Evolutionary conservation across 2,888 invertebrate genomes (phyloP).

Genomic region (Stenichneumon culpator): DNA sequence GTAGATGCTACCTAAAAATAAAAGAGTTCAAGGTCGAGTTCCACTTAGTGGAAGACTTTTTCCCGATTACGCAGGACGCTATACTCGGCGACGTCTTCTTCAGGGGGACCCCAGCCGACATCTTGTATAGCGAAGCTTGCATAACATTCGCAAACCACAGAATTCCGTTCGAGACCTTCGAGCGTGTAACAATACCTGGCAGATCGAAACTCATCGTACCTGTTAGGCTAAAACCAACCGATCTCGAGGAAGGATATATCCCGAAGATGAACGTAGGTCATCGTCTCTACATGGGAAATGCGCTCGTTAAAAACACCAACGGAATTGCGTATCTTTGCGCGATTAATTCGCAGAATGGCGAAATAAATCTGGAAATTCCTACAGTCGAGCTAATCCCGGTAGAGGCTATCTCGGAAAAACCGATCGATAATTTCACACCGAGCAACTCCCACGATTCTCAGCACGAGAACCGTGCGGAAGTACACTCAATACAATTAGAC

Average conservation of each 20-base stretch:
- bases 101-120: conserved; percentile 28
- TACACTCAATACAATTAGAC: too few species aligned
- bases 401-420: neutral
- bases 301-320: conserved; percentile 27
- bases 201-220: conserved; percentile 15
- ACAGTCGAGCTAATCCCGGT: conserved; percentile 20
- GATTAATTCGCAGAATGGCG: conserved; percentile 8
- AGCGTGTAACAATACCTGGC: conserved; percentile 14
- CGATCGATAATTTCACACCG: neutral
- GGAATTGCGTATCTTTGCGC: conserved; percentile 10
- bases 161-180: conserved; percentile 41
- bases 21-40: conserved; percentile 17
- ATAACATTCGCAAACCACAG: conserved; percentile 15
- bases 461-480: neutral
- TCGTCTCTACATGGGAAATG: conserved; percentile 31
- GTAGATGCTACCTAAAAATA: conserved; percentile 2
- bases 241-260: conserved; percentile 27
- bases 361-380: neutral
- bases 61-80: conserved; percentile 35
- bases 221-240: neutral
- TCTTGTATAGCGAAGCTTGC: conserved; percentile 24
- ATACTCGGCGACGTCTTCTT: conserved; percentile 26
- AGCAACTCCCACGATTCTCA: neutral
- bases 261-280: conserved; percentile 4
- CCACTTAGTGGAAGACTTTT: conserved; percentile 7